Evolutionary conservation across 2,888 invertebrate species (phyloP), one percentile per base, ranked within the genome.

Genomic region (Amiota mariae): DNA sequence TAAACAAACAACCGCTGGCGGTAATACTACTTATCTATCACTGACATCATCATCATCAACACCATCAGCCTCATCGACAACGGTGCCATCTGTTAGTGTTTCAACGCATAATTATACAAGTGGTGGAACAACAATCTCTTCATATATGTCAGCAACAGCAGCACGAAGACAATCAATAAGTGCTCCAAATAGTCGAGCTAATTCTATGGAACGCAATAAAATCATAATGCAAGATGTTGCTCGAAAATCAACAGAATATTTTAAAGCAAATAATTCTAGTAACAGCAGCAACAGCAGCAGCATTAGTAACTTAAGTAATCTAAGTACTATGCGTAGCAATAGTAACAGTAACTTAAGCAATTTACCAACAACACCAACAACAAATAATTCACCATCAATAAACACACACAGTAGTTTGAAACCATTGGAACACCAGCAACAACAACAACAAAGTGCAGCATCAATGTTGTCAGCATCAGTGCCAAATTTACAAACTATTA

Each of bases 131-230:
- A 81, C 85, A 49, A 79, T 83, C 57, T 82, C 83, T 56, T 81
- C 83, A 12, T 84, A 82, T 12, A 81, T 82, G 76, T 79, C 82
- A 12, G 85, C 81, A 10, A 81, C 81, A 61, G 79, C 81, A 12
- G 78, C 85, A 8, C 76, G 79, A 0, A 79, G 88, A 1, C 85
- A 88, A 70, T 82, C 84, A 47, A 85, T 86, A 56, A 89, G 88
- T 75, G 86, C 88, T 6, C 87, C 89, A 0, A 82, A 80, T 61
- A 89, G 87, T 70, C 85, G 90, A 47, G 79, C 90, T 3, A 85
- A 88, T n/a, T 89, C 89, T 1, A 73, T 89, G 67, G 89, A 90
- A 67, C 85, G 89, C 36, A 90, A 89, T 70, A 36, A 36, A 36
- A 2, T 36, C 6, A 36, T 36, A 36, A 79, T 87, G 47, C 85